Evolutionary conservation across 2,113 vertebrate species (phyloP), one percentile per base, ranked within the genome.

Genomic region (Chitala chitala): DNA sequence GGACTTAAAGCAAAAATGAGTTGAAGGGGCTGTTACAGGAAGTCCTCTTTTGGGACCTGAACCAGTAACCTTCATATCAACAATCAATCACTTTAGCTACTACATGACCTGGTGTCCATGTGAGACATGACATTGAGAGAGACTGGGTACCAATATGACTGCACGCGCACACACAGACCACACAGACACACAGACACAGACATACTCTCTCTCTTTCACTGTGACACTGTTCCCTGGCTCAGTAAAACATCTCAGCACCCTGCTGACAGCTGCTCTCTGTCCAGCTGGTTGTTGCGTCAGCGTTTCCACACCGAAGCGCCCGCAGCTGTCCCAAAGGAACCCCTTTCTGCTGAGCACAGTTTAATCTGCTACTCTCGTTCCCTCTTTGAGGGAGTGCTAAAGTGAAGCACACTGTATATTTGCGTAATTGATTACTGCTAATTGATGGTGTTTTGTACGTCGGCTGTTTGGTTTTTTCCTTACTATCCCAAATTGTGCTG

Each of bases 91-190:
- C 31, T n/a, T n/a, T 17, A 63, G 33, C 29, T 33, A 63, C 59
- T 63, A 33, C 31, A 63, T 63, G 31, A 63, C 59, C 59, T 33
- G n/a, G 59, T n/a, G n/a, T n/a, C n/a, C n/a, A n/a, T n/a, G n/a
- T n/a, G n/a, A n/a, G n/a, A n/a, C n/a, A n/a, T n/a, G n/a, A n/a
- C n/a, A n/a, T n/a, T n/a, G n/a, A n/a, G n/a, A n/a, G n/a, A n/a
- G n/a, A n/a, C n/a, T n/a, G n/a, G n/a, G 13, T 59, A 15, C 56
- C 56, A 24, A 31, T 59, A 59, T 31, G 20, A 33, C 12, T 59
- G 29, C 56, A 12, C 13, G 29, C 29, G 13, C 56, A 12, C 56
- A 31, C 33, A 54, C 51, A n/a, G 51, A 5, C 51, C 55, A 66
- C 40, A 24, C 59, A 63, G 1, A 13, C n/a, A 10, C 64, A 44